Evolutionary conservation across 2,888 invertebrate species (phyloP), one percentile per base, ranked within the genome.

Genomic region (Lottia gigantea): DNA sequence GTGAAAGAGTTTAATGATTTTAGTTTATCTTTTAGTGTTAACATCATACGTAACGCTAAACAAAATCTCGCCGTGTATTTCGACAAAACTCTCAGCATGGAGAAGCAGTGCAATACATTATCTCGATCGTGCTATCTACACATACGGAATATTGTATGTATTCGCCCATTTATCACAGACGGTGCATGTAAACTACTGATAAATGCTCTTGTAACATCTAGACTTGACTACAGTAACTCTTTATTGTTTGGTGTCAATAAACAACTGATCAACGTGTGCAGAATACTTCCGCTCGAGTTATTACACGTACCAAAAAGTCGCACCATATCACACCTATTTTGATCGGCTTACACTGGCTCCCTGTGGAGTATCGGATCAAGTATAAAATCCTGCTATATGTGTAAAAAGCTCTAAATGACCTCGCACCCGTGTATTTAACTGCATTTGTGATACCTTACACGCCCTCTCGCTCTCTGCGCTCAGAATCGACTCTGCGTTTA

Each of bases 281-380:
- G 40, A 70, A 70, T 40, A 61, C 66, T 14, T 61, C 65, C 11
- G 70, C 70, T 31, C 65, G 70, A 12, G 25, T 70, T 23, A 40
- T 70, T 12, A 49, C 66, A 16, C n/a, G 49, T 3, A 66, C 65
- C 7, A 46, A 40, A n/a, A 26, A 55, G 16, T 12, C 11, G 19
- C 19, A 66, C n/a, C 70, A 70, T 49, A 70, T 65, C 11, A 66
- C 70, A 49, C 61, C 70, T n/a, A 55, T 47, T n/a, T 49, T 70
- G 11, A 19, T n/a, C 11, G 15, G 66, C 14, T 40, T 70, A 14
- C 65, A 70, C 46, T 70, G 70, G 65, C 70, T 70, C 6, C 70
- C 61, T 3, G 61, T 65, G 15, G 49, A 31, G n/a, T 19, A 23
- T 3, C 8, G 70, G 6, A 70, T 70, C 19, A 7, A 70, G 15